Evolutionary conservation across 2,888 invertebrate genomes (phyloP).

Genomic region (Spialia ferax): DNA sequence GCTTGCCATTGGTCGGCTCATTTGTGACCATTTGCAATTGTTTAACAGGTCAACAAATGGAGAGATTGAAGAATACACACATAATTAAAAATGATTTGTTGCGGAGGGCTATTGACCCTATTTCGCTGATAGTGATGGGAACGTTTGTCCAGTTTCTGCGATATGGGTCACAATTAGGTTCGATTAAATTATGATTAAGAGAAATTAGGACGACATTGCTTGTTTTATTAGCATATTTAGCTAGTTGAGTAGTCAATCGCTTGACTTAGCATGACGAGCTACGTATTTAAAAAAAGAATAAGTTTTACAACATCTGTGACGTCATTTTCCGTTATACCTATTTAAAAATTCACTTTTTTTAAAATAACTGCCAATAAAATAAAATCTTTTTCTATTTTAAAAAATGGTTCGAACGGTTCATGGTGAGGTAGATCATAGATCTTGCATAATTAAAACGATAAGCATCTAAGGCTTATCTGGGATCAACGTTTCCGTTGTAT

Average conservation of each 20-base stretch:
- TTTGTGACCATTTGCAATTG: slow-evolving; percentile 61
- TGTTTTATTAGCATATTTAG: too few relatives aligned
- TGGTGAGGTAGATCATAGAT: neutral
- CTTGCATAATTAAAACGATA: neutral
- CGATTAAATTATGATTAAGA: neutral
- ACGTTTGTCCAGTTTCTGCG: neutral
- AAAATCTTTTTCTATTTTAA: too few relatives aligned
- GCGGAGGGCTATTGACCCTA: slow-evolving; percentile 80
- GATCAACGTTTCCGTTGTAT: neutral
- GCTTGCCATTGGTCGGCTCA: slow-evolving; percentile 53
- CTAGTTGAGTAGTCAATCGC: too few relatives aligned
- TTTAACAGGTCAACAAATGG: slow-evolving; percentile 67
- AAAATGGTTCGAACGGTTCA: too few relatives aligned
- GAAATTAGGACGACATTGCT: too few relatives aligned
- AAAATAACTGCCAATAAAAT: too few relatives aligned
- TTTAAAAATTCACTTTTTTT: too few relatives aligned
- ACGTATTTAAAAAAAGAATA: too few relatives aligned
- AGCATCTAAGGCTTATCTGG: neutral
- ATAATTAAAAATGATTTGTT: slow-evolving; percentile 85
- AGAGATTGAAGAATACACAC: slow-evolving; percentile 78
- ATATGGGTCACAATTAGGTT: slow-evolving; percentile 1
- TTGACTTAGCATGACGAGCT: too few relatives aligned
- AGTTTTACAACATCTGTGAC: too few relatives aligned
- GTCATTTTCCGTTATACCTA: too few relatives aligned
- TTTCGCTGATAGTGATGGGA: slow-evolving; percentile 66